Percentiles rank a stretch among this genome's conserved stretches.
Evolutionary conservation across 2,797 vertebrate genomes (phyloP).

Genomic region (Limnodromus scolopaceus): DNA sequence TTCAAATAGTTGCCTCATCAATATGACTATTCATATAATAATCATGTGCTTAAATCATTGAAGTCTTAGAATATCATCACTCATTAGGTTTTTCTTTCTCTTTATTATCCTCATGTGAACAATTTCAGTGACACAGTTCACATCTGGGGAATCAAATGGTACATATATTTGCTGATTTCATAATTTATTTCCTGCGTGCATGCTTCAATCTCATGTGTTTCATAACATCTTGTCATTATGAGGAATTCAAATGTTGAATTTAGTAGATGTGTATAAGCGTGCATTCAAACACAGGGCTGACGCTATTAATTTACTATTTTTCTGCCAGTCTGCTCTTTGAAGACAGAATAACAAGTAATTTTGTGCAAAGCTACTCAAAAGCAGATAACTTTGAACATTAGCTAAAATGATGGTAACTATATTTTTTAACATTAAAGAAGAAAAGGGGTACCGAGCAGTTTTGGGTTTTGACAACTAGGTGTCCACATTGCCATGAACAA

Average conservation of each 20-base stretch:
- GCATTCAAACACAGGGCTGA: not conserved
- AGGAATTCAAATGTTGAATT: not conserved
- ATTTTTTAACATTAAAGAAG: not conserved
- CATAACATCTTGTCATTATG: not conserved
- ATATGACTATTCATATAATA: not conserved
- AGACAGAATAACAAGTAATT: not conserved
- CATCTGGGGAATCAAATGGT: not conserved
- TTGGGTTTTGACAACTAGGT: not conserved
- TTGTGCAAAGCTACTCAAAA: not conserved
- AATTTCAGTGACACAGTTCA: not conserved
- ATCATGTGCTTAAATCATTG: not conserved
- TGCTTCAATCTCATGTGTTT: not conserved
- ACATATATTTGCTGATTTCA: not conserved
- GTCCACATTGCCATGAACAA: not conserved
- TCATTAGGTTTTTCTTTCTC: not conserved
- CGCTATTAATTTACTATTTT: not conserved
- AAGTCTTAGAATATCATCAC: not conserved
- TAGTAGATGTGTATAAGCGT: accelerated
- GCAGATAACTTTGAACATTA: not conserved
- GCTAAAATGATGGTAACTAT: not conserved
- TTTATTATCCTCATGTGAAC: not conserved
- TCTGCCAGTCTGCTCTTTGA: not conserved
- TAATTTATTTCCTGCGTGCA: not conserved
- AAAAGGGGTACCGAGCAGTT: not conserved
- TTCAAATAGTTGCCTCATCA: not conserved